Conservation (phyloP, 2,113 vertebrate genomes). For the Brachypteracias leptosomus region DNA sequence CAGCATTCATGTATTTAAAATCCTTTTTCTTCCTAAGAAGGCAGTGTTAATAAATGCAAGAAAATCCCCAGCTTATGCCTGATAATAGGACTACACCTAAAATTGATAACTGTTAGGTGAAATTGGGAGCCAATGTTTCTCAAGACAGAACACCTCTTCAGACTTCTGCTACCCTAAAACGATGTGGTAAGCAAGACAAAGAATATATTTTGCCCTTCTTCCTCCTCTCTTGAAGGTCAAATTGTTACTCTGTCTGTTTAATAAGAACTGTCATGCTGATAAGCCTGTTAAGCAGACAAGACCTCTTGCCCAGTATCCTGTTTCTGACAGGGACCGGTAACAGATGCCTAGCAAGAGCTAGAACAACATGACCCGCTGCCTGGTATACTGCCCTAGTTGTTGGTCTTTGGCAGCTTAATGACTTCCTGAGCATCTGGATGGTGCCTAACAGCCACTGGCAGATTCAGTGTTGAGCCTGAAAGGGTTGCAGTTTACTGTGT, state of each 20-base stretch:
- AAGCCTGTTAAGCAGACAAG: background rate
- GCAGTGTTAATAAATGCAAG: background rate
- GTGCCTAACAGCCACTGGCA: background rate
- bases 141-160: background rate
- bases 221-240: background rate
- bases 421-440: background rate
- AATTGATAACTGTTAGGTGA: fast-evolving
- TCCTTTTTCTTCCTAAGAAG: background rate
- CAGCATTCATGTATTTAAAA: background rate
- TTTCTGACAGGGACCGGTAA: background rate
- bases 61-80: background rate
- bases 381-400: background rate
- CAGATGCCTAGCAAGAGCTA: background rate
- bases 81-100: background rate
- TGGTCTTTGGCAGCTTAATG: background rate
- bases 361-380: background rate
- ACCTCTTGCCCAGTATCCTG: background rate
- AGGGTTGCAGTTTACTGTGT: background rate
- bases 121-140: background rate
- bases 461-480: background rate
- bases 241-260: background rate
- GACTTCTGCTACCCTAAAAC: background rate
- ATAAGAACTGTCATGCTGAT: background rate
- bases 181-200: background rate
- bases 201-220: background rate